phyloP scores from a whole-genome alignment of 1,140 invertebrate genomes.

The Diabrotica virgifera region DNA sequence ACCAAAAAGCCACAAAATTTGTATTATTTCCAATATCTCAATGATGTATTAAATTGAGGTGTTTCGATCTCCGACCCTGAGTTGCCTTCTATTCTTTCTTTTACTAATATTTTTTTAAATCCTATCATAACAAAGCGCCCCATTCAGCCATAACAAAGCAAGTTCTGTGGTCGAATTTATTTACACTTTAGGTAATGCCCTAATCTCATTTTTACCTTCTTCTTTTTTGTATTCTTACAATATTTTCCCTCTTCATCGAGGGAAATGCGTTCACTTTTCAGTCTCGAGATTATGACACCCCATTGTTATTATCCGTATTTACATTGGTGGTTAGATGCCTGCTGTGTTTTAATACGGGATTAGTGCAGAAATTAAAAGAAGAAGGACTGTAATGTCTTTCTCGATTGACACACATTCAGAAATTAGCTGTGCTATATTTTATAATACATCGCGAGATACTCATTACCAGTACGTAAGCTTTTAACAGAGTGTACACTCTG shows the following conservation, averaged over 20 bases:
- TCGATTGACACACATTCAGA: too few species aligned
- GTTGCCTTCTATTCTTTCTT: neutral
- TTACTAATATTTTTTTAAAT: conserved; percentile 26
- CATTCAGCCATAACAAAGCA: conserved; percentile 30
- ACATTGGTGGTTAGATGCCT: neutral
- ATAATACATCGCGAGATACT: too few species aligned
- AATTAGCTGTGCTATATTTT: too few species aligned
- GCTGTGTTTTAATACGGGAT: neutral
- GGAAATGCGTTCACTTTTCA: conserved; percentile 11
- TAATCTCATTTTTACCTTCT: conserved; percentile 29
- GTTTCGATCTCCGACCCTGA: too few species aligned
- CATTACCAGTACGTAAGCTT: too few species aligned
- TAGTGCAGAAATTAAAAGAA: neutral
- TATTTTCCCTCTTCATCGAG: conserved; percentile 15
- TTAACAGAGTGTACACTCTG: too few species aligned
- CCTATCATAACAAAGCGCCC: conserved; percentile 38
- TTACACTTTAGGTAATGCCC: conserved; percentile 25
- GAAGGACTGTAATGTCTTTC: too few species aligned
- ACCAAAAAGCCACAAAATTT: too few species aligned
- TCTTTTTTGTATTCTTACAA: conserved; percentile 9
- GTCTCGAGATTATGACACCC: conserved; percentile 13
- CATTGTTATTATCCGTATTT: conserved; percentile 1
- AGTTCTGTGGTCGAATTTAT: conserved; percentile 33
- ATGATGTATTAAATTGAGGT: too few species aligned
- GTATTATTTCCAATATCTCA: too few species aligned